These are phyloP conservation scores for Ips typographus DNA, from an alignment of 1,140 invertebrate species.

Conservation along the genomic window DNA sequence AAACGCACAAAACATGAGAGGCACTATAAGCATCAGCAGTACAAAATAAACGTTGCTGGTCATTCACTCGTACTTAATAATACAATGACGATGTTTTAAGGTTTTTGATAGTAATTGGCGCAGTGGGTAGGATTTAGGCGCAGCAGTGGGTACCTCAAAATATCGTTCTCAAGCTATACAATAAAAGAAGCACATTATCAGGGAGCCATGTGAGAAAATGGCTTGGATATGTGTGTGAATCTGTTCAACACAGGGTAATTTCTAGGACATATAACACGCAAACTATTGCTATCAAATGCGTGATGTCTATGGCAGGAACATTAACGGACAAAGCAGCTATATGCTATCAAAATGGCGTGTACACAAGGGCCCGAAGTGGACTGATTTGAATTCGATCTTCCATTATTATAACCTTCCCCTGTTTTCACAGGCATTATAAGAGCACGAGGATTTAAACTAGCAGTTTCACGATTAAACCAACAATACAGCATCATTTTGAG, in stretches of 20 bases:
- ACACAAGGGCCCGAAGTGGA: constrained; percentile 34
- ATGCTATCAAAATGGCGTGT: constrained; percentile 42
- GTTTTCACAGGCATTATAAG: too few relatives aligned
- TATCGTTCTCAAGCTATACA: neutral
- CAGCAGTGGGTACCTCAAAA: too few relatives aligned
- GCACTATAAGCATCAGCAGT: too few relatives aligned
- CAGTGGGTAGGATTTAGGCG: too few relatives aligned
- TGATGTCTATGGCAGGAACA: constrained; percentile 50
- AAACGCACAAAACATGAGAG: too few relatives aligned
- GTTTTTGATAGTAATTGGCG: too few relatives aligned
- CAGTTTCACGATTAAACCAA: neutral
- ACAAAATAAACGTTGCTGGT: too few relatives aligned
- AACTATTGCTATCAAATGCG: constrained; percentile 49
- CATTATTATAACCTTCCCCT: too few relatives aligned
- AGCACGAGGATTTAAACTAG: neutral
- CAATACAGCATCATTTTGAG: neutral
- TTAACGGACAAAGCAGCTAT: constrained; percentile 51
- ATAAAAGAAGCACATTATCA: constrained; percentile 52
- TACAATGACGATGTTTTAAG: too few relatives aligned
- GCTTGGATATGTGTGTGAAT: constrained; percentile 35
- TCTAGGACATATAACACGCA: constrained; percentile 44
- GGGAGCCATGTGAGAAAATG: constrained; percentile 36
- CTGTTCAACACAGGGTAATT: constrained; percentile 25
- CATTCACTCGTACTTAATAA: too few relatives aligned
- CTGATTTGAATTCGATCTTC: constrained; percentile 23